Base-by-base conservation (phyloP, 2,888 invertebrate species). In the Nycteola revayana region DNA sequence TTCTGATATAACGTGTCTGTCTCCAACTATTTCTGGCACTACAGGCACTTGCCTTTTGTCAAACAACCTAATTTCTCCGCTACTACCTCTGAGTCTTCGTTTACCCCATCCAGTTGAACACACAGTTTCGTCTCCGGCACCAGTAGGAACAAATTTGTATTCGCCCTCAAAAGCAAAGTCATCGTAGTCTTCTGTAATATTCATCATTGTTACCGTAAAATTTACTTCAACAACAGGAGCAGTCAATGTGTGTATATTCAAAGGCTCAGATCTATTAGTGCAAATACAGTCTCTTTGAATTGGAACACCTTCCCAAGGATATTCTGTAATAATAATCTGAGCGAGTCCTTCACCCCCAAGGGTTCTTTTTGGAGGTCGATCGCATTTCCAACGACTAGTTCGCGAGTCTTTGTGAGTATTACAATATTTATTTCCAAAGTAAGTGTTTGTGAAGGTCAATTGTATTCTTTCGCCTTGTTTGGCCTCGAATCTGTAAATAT, bases 121-220 rank as follows among this genome's bases (percentile, higher is more conserved):
- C 9, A 89, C 81, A 25, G 90, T 89, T 47, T 89, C 90, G 37
- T 91, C 91, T 1, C 90, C 88, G 5, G 89, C 90, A 1, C 82
- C 87, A 25, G 85, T 86, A 0, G 92, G 87, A 28, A 93, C 78
- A 70, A 93, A 93, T 65, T 93, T 92, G 57, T 92, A 93, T 67
- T 91, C 92, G 0, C 93, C 94, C 61, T 95, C 95, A 78, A 95
- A 94, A 66, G 92, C 92, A 75, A 94, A 95, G 66, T 94, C 93
- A 36, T 93, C 90, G 64, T 94, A 94, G 81, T 95, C 94, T 76
- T 95, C 94, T 4, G 94, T 93, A 36, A 94, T 93, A 78, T 93
- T 93, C 96, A 96, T 95, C 71, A 93, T 90, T 7, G 92, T 92
- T 4, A 95, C 91, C 9, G 92, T 91, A 67, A 95, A 95, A 63